Evolutionary conservation across 1,140 invertebrate species (phyloP).

Genomic region (Leptoteleia sp.): DNA sequence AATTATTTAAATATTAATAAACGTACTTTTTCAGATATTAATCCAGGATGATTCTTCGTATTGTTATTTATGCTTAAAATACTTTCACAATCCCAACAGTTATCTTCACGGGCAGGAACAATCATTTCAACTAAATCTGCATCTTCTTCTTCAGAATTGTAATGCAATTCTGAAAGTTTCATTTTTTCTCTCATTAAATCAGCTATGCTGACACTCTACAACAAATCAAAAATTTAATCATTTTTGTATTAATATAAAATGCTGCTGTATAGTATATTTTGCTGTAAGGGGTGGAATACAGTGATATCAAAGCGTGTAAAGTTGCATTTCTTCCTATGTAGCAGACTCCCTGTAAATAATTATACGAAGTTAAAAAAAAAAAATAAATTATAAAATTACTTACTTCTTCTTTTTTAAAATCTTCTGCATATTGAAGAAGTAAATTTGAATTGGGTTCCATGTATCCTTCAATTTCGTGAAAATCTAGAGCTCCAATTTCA

Average conservation of each 20-base stretch:
- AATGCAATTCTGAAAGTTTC: constrained; percentile 68
- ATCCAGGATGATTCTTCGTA: constrained; percentile 93
- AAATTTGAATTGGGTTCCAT: constrained; percentile 85
- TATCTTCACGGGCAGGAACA: constrained; percentile 83
- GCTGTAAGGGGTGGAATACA: too few relatives aligned
- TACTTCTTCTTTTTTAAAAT: constrained; percentile 82
- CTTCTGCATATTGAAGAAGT: constrained; percentile 83
- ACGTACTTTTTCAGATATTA: constrained; percentile 81
- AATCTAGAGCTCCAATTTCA: constrained; percentile 93
- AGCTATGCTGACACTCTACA: constrained; percentile 70
- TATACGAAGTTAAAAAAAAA: constrained; percentile 2
- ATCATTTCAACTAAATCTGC: constrained; percentile 84
- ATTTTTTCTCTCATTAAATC: constrained; percentile 73
- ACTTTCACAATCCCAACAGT: constrained; percentile 96
- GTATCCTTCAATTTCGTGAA: constrained; percentile 93
- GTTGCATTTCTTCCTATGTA: too few relatives aligned
- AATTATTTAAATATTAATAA: too few relatives aligned
- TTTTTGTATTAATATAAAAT: too few relatives aligned
- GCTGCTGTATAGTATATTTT: too few relatives aligned
- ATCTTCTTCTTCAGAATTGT: constrained; percentile 82
- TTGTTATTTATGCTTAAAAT: constrained; percentile 95
- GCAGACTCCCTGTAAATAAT: too few relatives aligned
- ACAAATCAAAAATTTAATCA: too few relatives aligned
- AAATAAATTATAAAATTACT: constrained; percentile 12
- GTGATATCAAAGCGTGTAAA: too few relatives aligned